Percentiles rank a stretch among this genome's conserved stretches.
phyloP scores from a whole-genome alignment of 2,113 vertebrate genomes.

The Alectura lathami region DNA sequence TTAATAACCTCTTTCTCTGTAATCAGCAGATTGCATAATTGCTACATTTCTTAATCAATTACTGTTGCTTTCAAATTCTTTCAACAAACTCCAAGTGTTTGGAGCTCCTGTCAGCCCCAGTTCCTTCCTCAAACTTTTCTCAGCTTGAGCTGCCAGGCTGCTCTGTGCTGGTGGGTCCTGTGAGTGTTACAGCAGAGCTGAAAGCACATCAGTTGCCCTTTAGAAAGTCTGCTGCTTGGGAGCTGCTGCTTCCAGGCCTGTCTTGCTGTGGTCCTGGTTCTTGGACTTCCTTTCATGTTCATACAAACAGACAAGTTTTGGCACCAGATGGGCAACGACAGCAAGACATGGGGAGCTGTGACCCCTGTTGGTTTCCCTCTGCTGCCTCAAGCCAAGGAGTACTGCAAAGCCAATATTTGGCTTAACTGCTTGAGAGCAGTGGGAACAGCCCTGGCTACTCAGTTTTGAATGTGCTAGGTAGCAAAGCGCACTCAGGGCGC shows the following conservation, averaged over 20 bases:
- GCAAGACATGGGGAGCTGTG: not conserved
- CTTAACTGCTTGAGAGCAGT: not conserved
- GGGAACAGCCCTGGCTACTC: not conserved
- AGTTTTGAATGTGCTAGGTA: not conserved
- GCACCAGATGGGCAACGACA: not conserved
- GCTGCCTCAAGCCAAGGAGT: not conserved
- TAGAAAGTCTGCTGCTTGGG: not conserved
- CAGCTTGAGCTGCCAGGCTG: not conserved
- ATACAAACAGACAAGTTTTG: not conserved
- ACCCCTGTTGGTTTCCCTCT: not conserved
- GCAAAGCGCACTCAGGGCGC: not conserved
- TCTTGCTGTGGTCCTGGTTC: not conserved
- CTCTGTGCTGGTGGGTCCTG: not conserved
- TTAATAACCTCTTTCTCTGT: not conserved
- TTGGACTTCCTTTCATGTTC: not conserved
- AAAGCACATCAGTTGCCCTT: not conserved
- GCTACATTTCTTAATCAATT: not conserved
- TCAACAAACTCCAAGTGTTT: not conserved
- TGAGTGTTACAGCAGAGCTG: not conserved
- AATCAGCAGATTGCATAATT: not conserved
- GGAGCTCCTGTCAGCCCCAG: not conserved
- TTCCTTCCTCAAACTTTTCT: not conserved
- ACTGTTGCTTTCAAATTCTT: not conserved
- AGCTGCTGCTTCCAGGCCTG: not conserved
- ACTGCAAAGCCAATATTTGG: not conserved